Percentiles rank a stretch among this genome's conserved stretches.
Conservation (phyloP, 2,888 invertebrate genomes). For the Podabrus alpinus region DNA sequence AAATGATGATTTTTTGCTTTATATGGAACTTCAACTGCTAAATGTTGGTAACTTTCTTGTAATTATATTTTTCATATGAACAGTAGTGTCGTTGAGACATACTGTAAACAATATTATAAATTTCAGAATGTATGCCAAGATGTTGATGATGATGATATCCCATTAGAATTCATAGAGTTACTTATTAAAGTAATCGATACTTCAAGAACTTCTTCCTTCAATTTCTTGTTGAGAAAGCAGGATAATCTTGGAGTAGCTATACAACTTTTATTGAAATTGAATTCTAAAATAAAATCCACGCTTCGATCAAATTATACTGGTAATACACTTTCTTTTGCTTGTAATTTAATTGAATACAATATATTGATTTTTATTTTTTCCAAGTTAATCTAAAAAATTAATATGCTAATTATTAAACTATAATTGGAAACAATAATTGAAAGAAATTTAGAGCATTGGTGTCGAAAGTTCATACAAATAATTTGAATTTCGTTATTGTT, state of each 20-base stretch:
- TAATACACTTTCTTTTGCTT: not conserved
- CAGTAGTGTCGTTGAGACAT: no score
- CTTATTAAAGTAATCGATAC: slow-evolving; percentile 41
- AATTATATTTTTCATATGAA: no score
- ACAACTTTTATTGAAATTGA: slow-evolving; percentile 30
- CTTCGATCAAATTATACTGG: not conserved
- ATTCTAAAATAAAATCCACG: not conserved
- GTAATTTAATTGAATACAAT: not conserved
- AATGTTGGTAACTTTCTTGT: slow-evolving; percentile 11
- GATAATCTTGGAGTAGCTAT: slow-evolving; percentile 37
- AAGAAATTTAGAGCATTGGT: no score
- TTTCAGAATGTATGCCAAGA: not conserved
- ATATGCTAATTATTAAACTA: no score
- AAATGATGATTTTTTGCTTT: slow-evolving; percentile 6
- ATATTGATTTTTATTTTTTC: no score
- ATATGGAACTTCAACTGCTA: slow-evolving; percentile 6
- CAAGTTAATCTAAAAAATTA: no score
- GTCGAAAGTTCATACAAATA: no score
- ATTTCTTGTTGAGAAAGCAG: slow-evolving; percentile 41
- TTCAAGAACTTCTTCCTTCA: slow-evolving; percentile 42
- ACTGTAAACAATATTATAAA: no score
- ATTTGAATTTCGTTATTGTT: no score
- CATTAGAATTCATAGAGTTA: slow-evolving; percentile 13
- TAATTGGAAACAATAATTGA: no score
- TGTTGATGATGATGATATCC: not conserved